A percentile compares a stretch with the other conserved stretches of the same genome.
phyloP scores from a whole-genome alignment of 2,797 vertebrate species.

The Takifugu ocellatus region DNA sequence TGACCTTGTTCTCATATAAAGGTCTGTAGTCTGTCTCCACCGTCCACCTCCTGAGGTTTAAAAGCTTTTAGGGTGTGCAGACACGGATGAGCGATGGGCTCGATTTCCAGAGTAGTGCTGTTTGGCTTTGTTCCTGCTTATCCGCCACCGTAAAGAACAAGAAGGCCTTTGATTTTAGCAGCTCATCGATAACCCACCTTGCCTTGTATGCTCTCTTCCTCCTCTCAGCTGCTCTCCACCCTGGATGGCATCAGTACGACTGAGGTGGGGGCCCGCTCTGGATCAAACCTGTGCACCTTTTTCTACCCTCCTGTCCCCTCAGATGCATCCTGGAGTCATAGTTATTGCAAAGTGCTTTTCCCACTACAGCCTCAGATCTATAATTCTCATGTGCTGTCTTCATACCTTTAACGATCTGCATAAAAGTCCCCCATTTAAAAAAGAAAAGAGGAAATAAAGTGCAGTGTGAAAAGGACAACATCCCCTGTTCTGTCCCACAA shows the following conservation, averaged over 20 bases:
- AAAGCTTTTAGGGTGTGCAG: constrained; percentile 65
- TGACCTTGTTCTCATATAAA: constrained; percentile 59
- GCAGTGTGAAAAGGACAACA: constrained; percentile 55
- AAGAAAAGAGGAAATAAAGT: background rate
- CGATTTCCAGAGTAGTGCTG: constrained; percentile 61
- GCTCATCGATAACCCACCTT: constrained; percentile 80
- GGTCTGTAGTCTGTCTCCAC: constrained; percentile 47
- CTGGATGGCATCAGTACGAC: constrained; percentile 93
- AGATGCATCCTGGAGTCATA: constrained; percentile 21
- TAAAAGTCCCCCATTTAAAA: background rate
- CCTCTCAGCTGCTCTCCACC: constrained; percentile 87
- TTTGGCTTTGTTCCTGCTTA: constrained; percentile 65
- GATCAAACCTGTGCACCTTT: constrained; percentile 35
- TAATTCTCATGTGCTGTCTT: background rate
- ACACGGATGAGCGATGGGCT: constrained; percentile 60
- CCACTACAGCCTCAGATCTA: constrained; percentile 30
- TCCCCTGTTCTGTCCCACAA: constrained; percentile 18
- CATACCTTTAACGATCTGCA: background rate
- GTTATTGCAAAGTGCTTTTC: constrained; percentile 39
- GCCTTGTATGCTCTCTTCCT: constrained; percentile 77
- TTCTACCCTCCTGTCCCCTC: background rate
- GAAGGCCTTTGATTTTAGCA: constrained; percentile 68
- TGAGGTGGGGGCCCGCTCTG: constrained; percentile 86
- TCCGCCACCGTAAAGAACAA: constrained; percentile 63
- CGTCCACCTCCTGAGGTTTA: constrained; percentile 56